These are phyloP conservation scores for Thunnus maccoyii DNA, from an alignment of 2,113 vertebrate species.

Conservation along the genomic window DNA sequence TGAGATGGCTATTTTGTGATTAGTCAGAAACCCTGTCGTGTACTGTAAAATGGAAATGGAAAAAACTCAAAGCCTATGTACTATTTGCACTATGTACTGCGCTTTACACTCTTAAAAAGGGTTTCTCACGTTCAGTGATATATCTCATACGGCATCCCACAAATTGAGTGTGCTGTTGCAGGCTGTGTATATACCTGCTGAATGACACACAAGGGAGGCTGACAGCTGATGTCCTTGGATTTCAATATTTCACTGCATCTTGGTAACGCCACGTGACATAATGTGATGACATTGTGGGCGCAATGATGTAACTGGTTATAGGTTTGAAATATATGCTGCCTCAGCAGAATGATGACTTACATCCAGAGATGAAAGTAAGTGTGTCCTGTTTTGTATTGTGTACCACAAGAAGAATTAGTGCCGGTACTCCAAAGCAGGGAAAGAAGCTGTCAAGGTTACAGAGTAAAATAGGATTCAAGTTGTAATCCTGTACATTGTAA, in stretches of 20 bases:
- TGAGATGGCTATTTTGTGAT: background rate
- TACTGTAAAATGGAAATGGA: background rate
- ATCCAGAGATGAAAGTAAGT: constrained; percentile 60
- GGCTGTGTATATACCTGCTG: constrained; percentile 14
- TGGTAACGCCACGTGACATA: constrained; percentile 35
- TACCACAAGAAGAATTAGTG: constrained; percentile 59
- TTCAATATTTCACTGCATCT: constrained; percentile 48
- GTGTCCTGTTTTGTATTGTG: constrained; percentile 64
- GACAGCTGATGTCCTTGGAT: constrained; percentile 52
- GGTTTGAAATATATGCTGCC: constrained; percentile 63
- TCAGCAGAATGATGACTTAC: constrained; percentile 62
- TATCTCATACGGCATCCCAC: background rate
- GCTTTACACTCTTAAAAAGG: background rate
- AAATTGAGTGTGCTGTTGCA: constrained; percentile 5
- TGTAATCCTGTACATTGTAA: constrained; percentile 70
- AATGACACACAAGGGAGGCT: background rate
- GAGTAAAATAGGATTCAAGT: constrained; percentile 69
- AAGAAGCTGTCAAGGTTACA: constrained; percentile 71
- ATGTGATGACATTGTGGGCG: constrained; percentile 46
- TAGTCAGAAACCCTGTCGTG: background rate
- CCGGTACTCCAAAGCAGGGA: constrained; percentile 52
- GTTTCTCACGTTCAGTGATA: background rate
- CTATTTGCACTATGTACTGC: background rate
- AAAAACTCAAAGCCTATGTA: background rate
- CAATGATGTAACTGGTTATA: constrained; percentile 58